Evolutionary conservation across 2,888 invertebrate genomes (phyloP), one percentile per base, ranked within the genome.

Genomic region (Eustalomyia histrio): DNA sequence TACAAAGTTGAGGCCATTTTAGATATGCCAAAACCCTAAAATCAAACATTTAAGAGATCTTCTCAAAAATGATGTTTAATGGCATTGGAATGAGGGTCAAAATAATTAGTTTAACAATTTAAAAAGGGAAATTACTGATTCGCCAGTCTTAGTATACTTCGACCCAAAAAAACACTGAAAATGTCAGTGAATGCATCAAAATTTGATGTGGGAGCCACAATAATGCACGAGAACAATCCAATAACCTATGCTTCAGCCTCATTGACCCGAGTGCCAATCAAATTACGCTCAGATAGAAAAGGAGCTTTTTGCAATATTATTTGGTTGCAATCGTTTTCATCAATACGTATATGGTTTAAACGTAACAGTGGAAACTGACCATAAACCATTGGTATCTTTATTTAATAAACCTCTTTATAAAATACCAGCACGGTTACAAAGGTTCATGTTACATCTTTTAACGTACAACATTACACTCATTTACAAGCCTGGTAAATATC

Each of bases 251-350:
- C 68, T 6, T 76, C 76, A n/a, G 68, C 76, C 21, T 76, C 60
- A 3, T 47, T 63, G 29, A 76, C n/a, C 61, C 17, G 17, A 43
- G 12, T 60, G 47, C 47, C 55, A 68, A 47, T 47, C 76, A 7
- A 75, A 74, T 17, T 67, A 83, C 60, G 76, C 83, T 2, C 80
- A 82, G 69, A 83, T 82, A 33, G 81, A 84, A 58, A 83, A 83
- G 50, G 80, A 82, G 39, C 58, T 83, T 12, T 76, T 83, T 57
- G 75, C 83, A n/a, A 76, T 84, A 33, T 52, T 80, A 3, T 82
- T 78, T 43, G 82, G 80, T 6, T 82, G 82, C 33, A 33, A 4
- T 33, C 33, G 53, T 55, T 39, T 76, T 78, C 14, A 47, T 14
- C 47, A 47, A 47, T 82, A 79, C 18, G 63, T 74, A 14, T 65